Evolutionary conservation across 2,113 vertebrate species (phyloP).

Genomic region (Thalassoma bifasciatum): DNA sequence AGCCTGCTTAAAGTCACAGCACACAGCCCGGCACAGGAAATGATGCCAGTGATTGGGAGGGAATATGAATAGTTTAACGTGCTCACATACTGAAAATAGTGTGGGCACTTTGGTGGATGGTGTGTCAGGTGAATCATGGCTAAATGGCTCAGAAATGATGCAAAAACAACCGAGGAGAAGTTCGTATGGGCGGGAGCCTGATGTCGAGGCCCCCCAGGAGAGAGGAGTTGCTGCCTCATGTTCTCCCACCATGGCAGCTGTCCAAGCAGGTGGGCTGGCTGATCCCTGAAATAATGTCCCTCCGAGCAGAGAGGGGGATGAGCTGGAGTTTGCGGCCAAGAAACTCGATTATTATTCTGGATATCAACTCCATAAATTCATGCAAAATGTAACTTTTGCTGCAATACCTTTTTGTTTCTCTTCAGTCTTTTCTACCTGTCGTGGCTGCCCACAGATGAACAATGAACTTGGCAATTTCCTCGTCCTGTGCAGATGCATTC

Average conservation of each 20-base stretch:
- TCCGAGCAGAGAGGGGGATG: slow-evolving; percentile 28
- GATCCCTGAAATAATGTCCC: slow-evolving; percentile 25
- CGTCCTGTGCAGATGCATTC: slow-evolving; percentile 23
- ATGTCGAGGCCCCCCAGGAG: slow-evolving; percentile 24
- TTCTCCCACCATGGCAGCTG: slow-evolving; percentile 35
- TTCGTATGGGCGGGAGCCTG: slow-evolving; percentile 22
- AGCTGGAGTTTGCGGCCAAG: slow-evolving; percentile 16
- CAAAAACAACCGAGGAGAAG: background rate
- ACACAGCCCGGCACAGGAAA: slow-evolving; percentile 24
- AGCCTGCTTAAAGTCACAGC: slow-evolving; percentile 44
- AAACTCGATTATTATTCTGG: slow-evolving; percentile 37
- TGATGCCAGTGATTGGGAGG: slow-evolving; percentile 6
- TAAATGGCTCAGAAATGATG: slow-evolving; percentile 11
- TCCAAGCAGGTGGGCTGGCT: slow-evolving; percentile 39
- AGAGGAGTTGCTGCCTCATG: slow-evolving; percentile 21
- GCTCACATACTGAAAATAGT: slow-evolving; percentile 1
- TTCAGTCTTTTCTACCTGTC: slow-evolving; percentile 14
- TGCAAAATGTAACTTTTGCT: slow-evolving; percentile 22
- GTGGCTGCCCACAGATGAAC: slow-evolving; percentile 10
- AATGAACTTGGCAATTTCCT: slow-evolving; percentile 28
- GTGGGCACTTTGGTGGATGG: background rate
- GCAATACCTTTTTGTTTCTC: background rate
- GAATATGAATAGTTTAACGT: slow-evolving; percentile 4
- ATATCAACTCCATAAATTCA: slow-evolving; percentile 20
- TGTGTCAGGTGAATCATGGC: background rate